These are phyloP conservation scores for Sander lucioperca DNA, from an alignment of 2,113 vertebrate genomes.

Conservation along the genomic window DNA sequence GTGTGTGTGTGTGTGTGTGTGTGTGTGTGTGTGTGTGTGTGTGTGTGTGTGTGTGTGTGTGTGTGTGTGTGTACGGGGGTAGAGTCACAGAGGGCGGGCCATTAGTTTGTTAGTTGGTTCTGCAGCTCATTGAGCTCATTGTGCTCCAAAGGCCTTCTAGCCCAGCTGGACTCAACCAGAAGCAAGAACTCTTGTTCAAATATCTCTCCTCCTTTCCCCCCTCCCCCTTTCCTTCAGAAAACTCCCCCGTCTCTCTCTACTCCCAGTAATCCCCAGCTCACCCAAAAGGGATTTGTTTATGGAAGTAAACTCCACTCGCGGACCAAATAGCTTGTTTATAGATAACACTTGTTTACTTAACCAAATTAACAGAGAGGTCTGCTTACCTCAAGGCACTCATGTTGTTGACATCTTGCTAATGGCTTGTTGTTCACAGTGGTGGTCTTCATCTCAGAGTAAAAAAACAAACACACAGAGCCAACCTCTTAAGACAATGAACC, in stretches of 20 bases:
- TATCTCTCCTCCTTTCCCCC: slow-evolving; percentile 40
- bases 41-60: slow-evolving; percentile 29
- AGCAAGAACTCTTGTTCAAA: slow-evolving; percentile 71
- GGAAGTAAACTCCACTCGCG: slow-evolving; percentile 65
- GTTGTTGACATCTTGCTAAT: slow-evolving; percentile 73
- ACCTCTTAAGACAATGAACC: slow-evolving; percentile 44
- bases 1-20: no score
- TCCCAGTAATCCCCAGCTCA: slow-evolving; percentile 65
- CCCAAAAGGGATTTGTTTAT: slow-evolving; percentile 66
- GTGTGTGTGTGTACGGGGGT: slow-evolving; percentile 18
- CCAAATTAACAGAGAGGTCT: slow-evolving; percentile 45
- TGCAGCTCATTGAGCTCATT: slow-evolving; percentile 81
- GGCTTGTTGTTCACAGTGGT: slow-evolving; percentile 62
- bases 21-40: slow-evolving; percentile 13
- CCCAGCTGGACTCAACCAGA: slow-evolving; percentile 80
- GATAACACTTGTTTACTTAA: slow-evolving; percentile 62
- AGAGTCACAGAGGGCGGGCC: slow-evolving; percentile 60
- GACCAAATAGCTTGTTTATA: slow-evolving; percentile 60
- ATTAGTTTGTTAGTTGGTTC: slow-evolving; percentile 81
- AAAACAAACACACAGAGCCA: slow-evolving; percentile 39
- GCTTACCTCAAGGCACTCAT: slow-evolving; percentile 50
- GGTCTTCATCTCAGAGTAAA: slow-evolving; percentile 43
- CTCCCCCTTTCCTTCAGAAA: slow-evolving; percentile 33
- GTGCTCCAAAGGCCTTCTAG: slow-evolving; percentile 70
- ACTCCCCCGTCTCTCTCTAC: neutral